These are phyloP conservation scores for Drosophila obscura DNA, from an alignment of 1,140 invertebrate genomes.

Conservation along the genomic window DNA sequence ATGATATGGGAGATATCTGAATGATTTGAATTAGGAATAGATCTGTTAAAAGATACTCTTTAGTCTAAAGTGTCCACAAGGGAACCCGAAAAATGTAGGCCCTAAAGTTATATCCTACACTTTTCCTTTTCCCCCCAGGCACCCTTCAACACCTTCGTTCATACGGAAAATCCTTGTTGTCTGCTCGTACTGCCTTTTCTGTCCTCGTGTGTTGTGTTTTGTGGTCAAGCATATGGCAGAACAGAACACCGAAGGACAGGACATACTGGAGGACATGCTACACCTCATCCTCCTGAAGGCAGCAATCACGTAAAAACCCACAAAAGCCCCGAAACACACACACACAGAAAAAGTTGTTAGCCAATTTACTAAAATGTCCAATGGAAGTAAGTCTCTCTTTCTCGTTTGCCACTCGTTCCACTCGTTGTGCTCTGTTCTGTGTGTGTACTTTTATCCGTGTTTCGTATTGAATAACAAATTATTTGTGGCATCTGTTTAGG, in stretches of 20 bases:
- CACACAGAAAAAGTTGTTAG: slow-evolving; percentile 70
- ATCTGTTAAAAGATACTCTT: no score
- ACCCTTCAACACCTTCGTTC: slow-evolving; percentile 9
- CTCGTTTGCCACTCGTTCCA: slow-evolving; percentile 65
- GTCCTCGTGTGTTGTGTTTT: slow-evolving; percentile 32
- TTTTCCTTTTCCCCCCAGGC: slow-evolving; percentile 12
- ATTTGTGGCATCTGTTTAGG: slow-evolving; percentile 72
- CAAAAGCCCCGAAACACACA: slow-evolving; percentile 4
- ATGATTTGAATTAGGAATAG: no score
- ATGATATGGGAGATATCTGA: no score
- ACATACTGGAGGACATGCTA: slow-evolving; percentile 37
- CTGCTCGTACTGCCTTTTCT: slow-evolving; percentile 2
- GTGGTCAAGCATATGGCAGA: slow-evolving; percentile 64
- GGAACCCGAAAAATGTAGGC: not conserved
- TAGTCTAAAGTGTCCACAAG: no score
- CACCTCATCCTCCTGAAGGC: no score
- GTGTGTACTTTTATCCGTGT: slow-evolving; percentile 72
- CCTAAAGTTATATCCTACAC: slow-evolving; percentile 5
- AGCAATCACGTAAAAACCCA: no score
- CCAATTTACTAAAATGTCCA: slow-evolving; percentile 77
- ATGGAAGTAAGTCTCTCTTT: slow-evolving; percentile 35
- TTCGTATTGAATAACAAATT: slow-evolving; percentile 79
- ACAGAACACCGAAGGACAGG: slow-evolving; percentile 28
- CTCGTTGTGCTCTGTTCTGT: no score
- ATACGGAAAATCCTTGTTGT: slow-evolving; percentile 18